Conservation (phyloP, 2,797 vertebrate species). For the Remorina albescens region DNA sequence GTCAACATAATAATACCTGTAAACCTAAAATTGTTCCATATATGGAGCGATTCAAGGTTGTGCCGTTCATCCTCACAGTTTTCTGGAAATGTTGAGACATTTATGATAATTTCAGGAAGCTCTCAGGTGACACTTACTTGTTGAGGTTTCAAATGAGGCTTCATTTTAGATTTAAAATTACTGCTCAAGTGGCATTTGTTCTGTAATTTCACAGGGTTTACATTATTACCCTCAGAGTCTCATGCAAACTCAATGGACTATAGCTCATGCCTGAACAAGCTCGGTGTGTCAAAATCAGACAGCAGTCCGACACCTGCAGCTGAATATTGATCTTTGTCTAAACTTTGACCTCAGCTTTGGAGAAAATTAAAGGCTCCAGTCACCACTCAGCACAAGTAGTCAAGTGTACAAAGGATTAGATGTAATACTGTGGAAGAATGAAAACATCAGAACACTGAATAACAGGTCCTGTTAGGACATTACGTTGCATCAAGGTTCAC, state of each 20-base stretch:
- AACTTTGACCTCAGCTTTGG: conserved; percentile 44
- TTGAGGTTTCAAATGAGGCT: conserved; percentile 55
- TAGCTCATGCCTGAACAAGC: neutral
- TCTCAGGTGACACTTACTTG: conserved; percentile 56
- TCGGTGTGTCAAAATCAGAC: conserved; percentile 14
- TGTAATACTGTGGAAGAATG: no score
- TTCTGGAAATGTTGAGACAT: conserved; percentile 53
- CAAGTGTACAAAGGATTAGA: conserved; percentile 31
- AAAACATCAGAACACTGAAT: no score
- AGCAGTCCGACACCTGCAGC: conserved; percentile 12
- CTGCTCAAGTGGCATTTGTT: conserved; percentile 37
- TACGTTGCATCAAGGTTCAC: conserved; percentile 4
- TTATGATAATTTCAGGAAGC: conserved; percentile 69
- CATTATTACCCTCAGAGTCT: conserved; percentile 17
- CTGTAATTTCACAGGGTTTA: conserved; percentile 22
- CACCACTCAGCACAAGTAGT: conserved; percentile 27
- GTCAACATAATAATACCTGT: conserved; percentile 49
- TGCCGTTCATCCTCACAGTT: conserved; percentile 12
- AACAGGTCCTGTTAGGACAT: no score
- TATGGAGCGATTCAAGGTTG: conserved; percentile 48
- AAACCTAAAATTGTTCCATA: conserved; percentile 47
- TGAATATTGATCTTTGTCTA: conserved; percentile 47
- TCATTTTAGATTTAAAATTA: conserved; percentile 50
- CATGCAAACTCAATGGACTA: neutral
- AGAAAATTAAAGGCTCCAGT: conserved; percentile 40